These are phyloP conservation scores for Chromobotia macracanthus DNA, from an alignment of 2,797 vertebrate species.

Conservation along the genomic window DNA sequence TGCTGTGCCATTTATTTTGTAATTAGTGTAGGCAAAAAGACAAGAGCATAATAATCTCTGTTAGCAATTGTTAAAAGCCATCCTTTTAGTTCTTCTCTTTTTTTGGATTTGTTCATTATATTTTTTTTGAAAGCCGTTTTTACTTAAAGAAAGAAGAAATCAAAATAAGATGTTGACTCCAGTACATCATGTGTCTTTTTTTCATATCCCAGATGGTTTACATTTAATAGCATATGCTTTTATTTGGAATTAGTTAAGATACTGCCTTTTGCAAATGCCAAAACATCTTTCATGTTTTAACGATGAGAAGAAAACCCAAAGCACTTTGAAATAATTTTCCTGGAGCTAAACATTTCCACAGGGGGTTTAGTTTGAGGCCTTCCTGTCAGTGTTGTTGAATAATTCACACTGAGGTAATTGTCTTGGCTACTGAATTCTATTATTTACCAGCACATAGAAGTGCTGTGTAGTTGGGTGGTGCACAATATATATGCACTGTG, in stretches of 20 bases:
- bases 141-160: neutral
- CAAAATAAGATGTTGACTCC: neutral
- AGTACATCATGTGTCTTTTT: conserved; percentile 6
- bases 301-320: conserved; percentile 30
- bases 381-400: conserved; percentile 54
- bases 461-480: neutral
- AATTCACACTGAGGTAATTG: conserved; percentile 59
- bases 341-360: conserved; percentile 24
- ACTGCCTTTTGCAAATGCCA: conserved; percentile 12
- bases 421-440: conserved; percentile 47
- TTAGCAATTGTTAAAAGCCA: neutral
- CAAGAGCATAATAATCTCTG: neutral
- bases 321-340: conserved; percentile 27
- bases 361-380: conserved; percentile 44
- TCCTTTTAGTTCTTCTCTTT: neutral
- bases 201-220: conserved; percentile 23
- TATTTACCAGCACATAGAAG: conserved; percentile 44
- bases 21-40: neutral
- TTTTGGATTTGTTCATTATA: neutral
- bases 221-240: conserved; percentile 26
- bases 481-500: neutral
- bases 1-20: neutral
- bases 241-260: conserved; percentile 26
- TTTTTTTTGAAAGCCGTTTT: neutral
- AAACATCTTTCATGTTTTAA: conserved; percentile 17